Conservation (phyloP, 2,113 vertebrate genomes). For the Myotis yumanensis region DNA sequence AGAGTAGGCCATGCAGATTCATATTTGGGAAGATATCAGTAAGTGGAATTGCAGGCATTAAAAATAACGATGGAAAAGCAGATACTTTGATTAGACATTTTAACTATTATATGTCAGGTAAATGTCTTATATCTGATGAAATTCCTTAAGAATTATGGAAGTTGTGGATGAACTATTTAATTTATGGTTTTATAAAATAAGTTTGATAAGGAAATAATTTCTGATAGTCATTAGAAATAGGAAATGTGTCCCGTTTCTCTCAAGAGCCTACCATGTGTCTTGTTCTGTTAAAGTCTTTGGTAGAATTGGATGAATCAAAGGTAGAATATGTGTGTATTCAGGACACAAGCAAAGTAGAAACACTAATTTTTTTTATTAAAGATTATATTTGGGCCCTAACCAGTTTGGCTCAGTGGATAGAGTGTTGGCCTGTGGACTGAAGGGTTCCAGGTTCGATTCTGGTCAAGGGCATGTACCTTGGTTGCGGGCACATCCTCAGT, state of each 20-base stretch:
- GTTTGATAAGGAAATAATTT: neutral
- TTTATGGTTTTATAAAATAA: neutral
- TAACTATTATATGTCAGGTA: neutral
- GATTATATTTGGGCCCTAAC: neutral
- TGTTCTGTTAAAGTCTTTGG: neutral
- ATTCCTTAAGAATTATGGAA: neutral
- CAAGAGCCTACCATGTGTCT: neutral
- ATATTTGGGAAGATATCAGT: neutral
- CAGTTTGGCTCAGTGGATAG: no score
- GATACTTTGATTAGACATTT: neutral
- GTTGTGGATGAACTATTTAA: neutral
- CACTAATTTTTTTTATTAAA: neutral
- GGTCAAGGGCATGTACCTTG: no score
- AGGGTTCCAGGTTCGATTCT: no score
- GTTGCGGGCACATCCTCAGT: no score
- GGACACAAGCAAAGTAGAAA: neutral
- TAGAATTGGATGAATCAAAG: neutral
- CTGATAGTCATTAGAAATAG: neutral
- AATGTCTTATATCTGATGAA: neutral
- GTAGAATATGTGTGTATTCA: neutral
- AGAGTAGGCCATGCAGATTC: neutral
- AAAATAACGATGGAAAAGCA: conserved; percentile 4
- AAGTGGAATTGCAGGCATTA: neutral
- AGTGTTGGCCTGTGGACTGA: no score
- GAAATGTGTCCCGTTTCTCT: neutral